Percentiles rank a stretch among this genome's conserved stretches.
phyloP scores from a whole-genome alignment of 2,888 invertebrate genomes.

The Cataglyphis cursor region DNA sequence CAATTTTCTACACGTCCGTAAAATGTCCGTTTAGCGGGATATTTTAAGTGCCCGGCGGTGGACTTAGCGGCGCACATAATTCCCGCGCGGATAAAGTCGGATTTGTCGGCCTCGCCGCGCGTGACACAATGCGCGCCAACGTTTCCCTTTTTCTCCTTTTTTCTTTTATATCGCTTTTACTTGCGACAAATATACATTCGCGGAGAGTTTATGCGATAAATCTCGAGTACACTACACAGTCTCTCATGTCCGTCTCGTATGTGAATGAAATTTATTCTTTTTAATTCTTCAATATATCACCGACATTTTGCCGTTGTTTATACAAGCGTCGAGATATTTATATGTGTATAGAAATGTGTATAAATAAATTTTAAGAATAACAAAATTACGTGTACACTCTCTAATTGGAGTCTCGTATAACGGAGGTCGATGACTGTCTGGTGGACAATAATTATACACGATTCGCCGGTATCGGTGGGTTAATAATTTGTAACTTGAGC shows the following conservation, averaged over 20 bases:
- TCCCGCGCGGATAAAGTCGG: conserved; percentile 43
- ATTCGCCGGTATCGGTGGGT: conserved; percentile 13
- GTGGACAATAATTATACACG: conserved; percentile 35
- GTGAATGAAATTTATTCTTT: background rate
- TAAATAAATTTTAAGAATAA: background rate
- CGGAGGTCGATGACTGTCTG: conserved; percentile 33
- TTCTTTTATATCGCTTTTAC: conserved; percentile 2
- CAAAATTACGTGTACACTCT: background rate
- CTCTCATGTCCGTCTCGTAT: background rate
- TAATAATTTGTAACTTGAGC: conserved; percentile 56
- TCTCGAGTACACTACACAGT: conserved; percentile 3
- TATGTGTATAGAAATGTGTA: background rate
- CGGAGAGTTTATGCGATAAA: conserved; percentile 6
- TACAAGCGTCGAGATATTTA: conserved; percentile 1
- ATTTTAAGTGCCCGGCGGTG: conserved; percentile 29
- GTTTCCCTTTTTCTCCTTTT: background rate
- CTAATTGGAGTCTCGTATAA: conserved; percentile 13
- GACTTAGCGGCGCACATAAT: conserved; percentile 34
- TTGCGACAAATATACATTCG: conserved; percentile 6
- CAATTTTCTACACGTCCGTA: background rate
- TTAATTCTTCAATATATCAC: conserved; percentile 31
- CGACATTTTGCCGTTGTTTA: background rate
- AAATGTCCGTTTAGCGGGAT: conserved; percentile 30
- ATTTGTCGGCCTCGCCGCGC: conserved; percentile 32
- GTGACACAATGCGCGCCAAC: conserved; percentile 9